phyloP scores from a whole-genome alignment of 2,888 invertebrate genomes.

The Acanthococcus lagerstroemiae region DNA sequence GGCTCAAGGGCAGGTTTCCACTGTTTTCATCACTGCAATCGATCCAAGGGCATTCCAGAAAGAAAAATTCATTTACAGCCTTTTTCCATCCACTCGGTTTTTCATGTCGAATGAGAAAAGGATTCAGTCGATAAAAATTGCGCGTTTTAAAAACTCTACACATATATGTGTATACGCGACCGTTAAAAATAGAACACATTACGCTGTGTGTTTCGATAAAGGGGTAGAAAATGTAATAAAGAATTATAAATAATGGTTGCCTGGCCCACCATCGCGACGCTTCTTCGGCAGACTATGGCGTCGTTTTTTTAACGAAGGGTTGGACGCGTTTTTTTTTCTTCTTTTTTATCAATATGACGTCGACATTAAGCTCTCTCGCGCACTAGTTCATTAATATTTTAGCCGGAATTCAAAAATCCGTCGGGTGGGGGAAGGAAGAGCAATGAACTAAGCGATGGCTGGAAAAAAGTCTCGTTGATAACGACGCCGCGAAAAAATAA shows the following conservation, averaged over 20 bases:
- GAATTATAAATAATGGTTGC: conserved; percentile 26
- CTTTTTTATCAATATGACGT: conserved; percentile 12
- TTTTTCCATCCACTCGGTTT: no score
- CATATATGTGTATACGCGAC: not conserved
- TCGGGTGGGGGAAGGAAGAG: no score
- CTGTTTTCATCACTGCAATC: no score
- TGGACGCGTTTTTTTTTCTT: not conserved
- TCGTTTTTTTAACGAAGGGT: not conserved
- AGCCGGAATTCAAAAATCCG: not conserved
- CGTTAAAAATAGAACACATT: conserved; percentile 22
- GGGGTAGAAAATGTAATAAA: conserved; percentile 14
- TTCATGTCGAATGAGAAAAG: not conserved
- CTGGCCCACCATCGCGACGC: conserved; percentile 23
- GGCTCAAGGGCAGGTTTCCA: not conserved
- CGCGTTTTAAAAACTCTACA: not conserved
- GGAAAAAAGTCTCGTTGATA: no score
- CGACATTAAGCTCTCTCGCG: conserved; percentile 2
- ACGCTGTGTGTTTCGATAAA: conserved; percentile 1
- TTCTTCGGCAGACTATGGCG: conserved; percentile 18
- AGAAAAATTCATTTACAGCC: no score
- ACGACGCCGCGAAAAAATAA: no score
- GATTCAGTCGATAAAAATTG: not conserved
- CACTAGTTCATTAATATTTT: conserved; percentile 10
- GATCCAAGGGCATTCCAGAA: no score
- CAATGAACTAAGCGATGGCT: no score